Percentiles rank a stretch among this genome's conserved stretches.
Conservation (phyloP, 2,113 vertebrate genomes). For the Scortum barcoo region DNA sequence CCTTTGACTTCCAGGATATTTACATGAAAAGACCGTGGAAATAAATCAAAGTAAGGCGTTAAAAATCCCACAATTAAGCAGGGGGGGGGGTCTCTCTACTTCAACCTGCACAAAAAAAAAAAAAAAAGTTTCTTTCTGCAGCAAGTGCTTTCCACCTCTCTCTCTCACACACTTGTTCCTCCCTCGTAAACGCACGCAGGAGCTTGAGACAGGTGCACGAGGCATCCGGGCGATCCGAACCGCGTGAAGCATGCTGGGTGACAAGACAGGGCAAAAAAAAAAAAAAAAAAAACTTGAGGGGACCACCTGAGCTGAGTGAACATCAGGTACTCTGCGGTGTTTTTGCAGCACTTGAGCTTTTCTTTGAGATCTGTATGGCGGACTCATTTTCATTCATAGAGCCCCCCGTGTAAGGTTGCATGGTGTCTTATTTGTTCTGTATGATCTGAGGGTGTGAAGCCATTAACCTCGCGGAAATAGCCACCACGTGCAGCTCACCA, state of each 20-base stretch:
- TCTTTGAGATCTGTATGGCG: constrained; percentile 1
- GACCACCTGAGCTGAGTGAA: constrained; percentile 11
- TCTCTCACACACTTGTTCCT: constrained; percentile 70
- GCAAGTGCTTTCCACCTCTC: constrained; percentile 80
- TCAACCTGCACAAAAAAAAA: no score
- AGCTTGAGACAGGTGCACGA: constrained; percentile 72
- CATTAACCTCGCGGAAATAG: constrained; percentile 75
- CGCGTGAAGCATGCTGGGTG: constrained; percentile 48
- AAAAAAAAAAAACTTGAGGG: constrained; percentile 5
- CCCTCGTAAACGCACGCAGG: constrained; percentile 40
- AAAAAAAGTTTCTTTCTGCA: no score
- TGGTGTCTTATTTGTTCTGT: constrained; percentile 59
- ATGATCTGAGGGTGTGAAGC: constrained; percentile 68
- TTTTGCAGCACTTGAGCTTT: constrained; percentile 16
- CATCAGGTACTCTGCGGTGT: constrained; percentile 22
- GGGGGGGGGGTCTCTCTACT: no score
- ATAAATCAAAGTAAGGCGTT: background rate
- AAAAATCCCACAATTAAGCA: background rate
- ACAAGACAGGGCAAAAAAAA: background rate
- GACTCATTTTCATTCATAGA: constrained; percentile 27
- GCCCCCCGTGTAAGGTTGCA: constrained; percentile 28
- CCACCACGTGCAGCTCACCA: constrained; percentile 60
- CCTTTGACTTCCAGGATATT: background rate
- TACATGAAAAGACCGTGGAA: background rate
- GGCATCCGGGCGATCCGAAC: constrained; percentile 65